Conservation (phyloP, 2,113 vertebrate species). For the Poecile atricapillus region DNA sequence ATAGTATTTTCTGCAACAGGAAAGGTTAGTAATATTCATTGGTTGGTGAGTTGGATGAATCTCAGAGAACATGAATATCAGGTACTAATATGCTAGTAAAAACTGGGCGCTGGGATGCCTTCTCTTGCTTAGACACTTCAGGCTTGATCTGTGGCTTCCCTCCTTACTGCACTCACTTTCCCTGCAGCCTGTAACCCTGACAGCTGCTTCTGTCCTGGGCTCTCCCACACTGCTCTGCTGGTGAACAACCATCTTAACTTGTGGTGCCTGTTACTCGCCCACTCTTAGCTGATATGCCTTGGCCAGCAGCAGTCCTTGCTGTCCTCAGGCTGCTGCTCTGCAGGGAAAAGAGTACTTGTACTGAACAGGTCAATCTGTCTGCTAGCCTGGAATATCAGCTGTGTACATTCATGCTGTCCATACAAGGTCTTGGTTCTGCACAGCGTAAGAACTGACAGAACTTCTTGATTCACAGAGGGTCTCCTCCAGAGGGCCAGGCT, state of each 20-base stretch:
- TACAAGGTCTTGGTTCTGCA: not conserved
- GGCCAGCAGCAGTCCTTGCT: not conserved
- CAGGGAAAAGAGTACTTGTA: not conserved
- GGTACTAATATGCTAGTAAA: conserved; percentile 12
- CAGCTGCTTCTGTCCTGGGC: not conserved
- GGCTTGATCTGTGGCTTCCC: not conserved
- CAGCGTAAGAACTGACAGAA: not conserved
- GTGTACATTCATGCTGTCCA: not conserved
- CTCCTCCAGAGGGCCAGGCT: not conserved
- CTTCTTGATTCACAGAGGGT: not conserved
- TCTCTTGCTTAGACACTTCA: not conserved
- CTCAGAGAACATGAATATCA: conserved; percentile 25
- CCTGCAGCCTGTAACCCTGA: not conserved
- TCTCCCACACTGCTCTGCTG: not conserved
- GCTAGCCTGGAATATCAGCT: not conserved
- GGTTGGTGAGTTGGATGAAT: conserved; percentile 18
- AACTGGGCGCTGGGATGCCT: not conserved
- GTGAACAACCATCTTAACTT: not conserved
- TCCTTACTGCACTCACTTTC: not conserved
- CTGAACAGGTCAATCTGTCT: not conserved
- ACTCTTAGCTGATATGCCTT: not conserved
- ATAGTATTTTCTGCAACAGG: conserved; percentile 50
- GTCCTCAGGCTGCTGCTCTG: not conserved
- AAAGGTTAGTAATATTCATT: conserved; percentile 44
- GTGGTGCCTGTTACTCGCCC: not conserved